Conservation (phyloP, 2,888 invertebrate species). For the Idaea dimidiata region DNA sequence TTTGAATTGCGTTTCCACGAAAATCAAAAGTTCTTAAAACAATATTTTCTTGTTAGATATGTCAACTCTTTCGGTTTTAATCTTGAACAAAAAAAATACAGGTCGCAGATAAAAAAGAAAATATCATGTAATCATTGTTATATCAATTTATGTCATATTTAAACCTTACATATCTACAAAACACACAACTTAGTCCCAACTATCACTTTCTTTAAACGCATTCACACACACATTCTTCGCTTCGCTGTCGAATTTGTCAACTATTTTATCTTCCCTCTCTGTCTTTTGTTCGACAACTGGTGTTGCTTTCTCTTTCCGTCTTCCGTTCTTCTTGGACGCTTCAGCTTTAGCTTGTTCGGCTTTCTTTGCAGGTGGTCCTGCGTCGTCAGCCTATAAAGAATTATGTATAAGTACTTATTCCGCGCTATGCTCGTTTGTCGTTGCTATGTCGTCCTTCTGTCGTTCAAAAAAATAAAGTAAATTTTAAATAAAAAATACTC, state of each 20-base stretch:
- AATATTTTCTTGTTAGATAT: too few relatives aligned
- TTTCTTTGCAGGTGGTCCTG: neutral
- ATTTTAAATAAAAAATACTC: too few relatives aligned
- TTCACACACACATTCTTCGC: conserved; percentile 50
- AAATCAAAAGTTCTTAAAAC: too few relatives aligned
- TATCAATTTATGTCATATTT: neutral
- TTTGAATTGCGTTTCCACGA: too few relatives aligned
- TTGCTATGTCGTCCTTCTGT: too few relatives aligned
- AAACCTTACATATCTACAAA: neutral
- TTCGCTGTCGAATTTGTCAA: conserved; percentile 48
- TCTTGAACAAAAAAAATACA: too few relatives aligned
- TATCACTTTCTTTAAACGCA: conserved; percentile 69
- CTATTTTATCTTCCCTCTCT: conserved; percentile 32
- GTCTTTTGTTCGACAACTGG: conserved; percentile 21
- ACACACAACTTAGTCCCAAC: conserved; percentile 56
- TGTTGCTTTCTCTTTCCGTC: conserved; percentile 31
- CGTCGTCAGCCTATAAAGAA: neutral
- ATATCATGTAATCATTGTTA: neutral
- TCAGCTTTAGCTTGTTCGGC: neutral
- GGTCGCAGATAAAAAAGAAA: too few relatives aligned
- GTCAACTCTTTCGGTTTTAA: too few relatives aligned
- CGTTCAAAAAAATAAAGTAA: too few relatives aligned
- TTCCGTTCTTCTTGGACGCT: conserved; percentile 37
- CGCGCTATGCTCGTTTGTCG: too few relatives aligned
- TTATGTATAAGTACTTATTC: too few relatives aligned